Base-by-base conservation (phyloP, 1,140 invertebrate species). In the Melanaphis sacchari region DNA sequence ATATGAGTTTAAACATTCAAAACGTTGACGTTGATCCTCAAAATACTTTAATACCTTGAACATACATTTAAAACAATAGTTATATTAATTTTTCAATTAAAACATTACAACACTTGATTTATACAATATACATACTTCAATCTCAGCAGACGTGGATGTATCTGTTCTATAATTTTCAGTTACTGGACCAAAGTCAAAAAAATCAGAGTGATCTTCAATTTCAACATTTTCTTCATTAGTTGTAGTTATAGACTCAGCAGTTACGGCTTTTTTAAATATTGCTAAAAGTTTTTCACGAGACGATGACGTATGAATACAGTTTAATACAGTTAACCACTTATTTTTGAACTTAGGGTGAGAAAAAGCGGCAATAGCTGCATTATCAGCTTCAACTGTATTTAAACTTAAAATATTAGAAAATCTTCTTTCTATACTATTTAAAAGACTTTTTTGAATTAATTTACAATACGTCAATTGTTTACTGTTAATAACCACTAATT, bases 91-190 rank as follows among this genome's bases (percentile, higher is more conserved):
- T 36, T 89, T 82, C 76, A 24, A 89, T 21, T 52, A 89, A 89
- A 89, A 89, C 87, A 89, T 89, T 52, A n/a, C n/a, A n/a, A n/a
- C n/a, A n/a, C n/a, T n/a, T n/a, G n/a, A n/a, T n/a, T n/a, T n/a
- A n/a, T n/a, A n/a, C n/a, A n/a, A n/a, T 52, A 87, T n/a, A 87
- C 41, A 89, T 49, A 89, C 87, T 89, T 89, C n/a, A 88, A 49
- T 88, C 87, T 88, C 46, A 36, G 87, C 87, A 11, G 26, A 87
- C 41, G 4, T 82, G 21, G 81, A 82, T 82, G 84, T 87, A 87
- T 87, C 85, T 87, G 26, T 87, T 87, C 41, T 87, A 31, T 87
- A 26, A 87, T 87, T 49, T 87, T 87, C 26, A 46, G 21, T 82
- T 82, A 6, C 81, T 82, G 81, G 38, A 82, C 38, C 22, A 82